Conservation (phyloP, 2,888 invertebrate genomes). For the Pyrrhosoma nymphula region DNA sequence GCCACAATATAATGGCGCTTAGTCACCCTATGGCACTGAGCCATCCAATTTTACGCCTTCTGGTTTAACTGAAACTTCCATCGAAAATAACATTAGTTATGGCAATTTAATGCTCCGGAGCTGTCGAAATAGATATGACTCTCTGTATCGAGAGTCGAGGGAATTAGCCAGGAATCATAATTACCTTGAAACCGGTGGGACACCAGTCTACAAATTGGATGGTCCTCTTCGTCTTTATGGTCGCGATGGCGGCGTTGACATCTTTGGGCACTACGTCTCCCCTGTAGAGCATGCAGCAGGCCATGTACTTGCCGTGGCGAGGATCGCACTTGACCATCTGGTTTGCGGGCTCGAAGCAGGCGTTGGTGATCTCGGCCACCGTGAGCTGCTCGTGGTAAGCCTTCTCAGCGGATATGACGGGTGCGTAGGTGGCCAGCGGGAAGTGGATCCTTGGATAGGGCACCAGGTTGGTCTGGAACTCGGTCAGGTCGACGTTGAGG, state of each 20-base stretch:
- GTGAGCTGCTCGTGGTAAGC: slow-evolving; percentile 91
- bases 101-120: no score
- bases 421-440: slow-evolving; percentile 78
- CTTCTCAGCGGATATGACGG: slow-evolving; percentile 79
- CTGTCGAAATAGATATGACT: no score
- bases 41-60: no score
- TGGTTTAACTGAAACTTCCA: no score
- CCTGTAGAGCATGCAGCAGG: slow-evolving; percentile 74
- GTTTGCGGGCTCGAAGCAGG: slow-evolving; percentile 80
- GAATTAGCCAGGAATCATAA: no score
- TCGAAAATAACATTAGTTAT: no score
- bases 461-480: slow-evolving; percentile 94
- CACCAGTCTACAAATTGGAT: slow-evolving; percentile 77
- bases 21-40: no score
- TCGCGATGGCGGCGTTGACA: slow-evolving; percentile 81
- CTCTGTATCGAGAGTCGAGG: no score
- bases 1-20: no score
- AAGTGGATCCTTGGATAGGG: slow-evolving; percentile 95
- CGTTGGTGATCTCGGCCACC: slow-evolving; percentile 91
- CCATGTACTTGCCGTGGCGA: slow-evolving; percentile 77
- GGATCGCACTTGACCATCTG: slow-evolving; percentile 79
- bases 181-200: slow-evolving; percentile 76
- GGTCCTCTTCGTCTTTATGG: slow-evolving; percentile 81
- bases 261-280: slow-evolving; percentile 78
- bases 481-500: slow-evolving; percentile 92